Conservation (phyloP, 2,113 vertebrate species). For the Cololabis saira region DNA sequence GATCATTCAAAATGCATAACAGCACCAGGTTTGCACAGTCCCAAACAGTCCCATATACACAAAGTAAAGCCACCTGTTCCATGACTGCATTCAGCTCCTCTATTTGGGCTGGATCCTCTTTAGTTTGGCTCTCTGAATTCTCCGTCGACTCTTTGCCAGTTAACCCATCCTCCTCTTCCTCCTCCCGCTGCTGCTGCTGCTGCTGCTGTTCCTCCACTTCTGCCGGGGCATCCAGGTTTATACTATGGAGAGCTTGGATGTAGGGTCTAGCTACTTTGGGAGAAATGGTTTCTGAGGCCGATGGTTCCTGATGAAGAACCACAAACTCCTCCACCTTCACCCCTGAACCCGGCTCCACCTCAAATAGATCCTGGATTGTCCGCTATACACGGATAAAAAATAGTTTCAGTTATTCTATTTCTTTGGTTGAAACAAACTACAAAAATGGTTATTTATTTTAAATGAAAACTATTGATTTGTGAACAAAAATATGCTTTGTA, state of each 20-base stretch:
- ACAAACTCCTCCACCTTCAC: conserved; percentile 95
- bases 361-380: conserved; percentile 94
- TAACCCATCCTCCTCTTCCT: conserved; percentile 47
- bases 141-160: conserved; percentile 56
- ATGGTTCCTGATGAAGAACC: conserved; percentile 91
- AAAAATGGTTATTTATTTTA: no score
- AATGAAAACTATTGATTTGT: no score
- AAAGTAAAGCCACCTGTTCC: conserved; percentile 85
- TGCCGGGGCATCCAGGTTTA: conserved; percentile 77
- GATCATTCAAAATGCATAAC: no score
- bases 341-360: conserved; percentile 89
- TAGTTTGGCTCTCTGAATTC: conserved; percentile 57
- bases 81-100: conserved; percentile 89
- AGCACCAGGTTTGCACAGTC: not conserved
- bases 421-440: no score
- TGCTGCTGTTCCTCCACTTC: conserved; percentile 47
- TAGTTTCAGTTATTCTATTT: not conserved
- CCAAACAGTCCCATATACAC: no score
- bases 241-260: conserved; percentile 92
- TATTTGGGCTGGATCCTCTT: conserved; percentile 83
- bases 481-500: no score
- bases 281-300: conserved; percentile 89
- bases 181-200: conserved; percentile 45
- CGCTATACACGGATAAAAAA: conserved; percentile 78
- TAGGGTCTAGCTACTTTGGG: conserved; percentile 91